Base-by-base conservation (phyloP, 2,888 invertebrate species). In the Agrochola lota region DNA sequence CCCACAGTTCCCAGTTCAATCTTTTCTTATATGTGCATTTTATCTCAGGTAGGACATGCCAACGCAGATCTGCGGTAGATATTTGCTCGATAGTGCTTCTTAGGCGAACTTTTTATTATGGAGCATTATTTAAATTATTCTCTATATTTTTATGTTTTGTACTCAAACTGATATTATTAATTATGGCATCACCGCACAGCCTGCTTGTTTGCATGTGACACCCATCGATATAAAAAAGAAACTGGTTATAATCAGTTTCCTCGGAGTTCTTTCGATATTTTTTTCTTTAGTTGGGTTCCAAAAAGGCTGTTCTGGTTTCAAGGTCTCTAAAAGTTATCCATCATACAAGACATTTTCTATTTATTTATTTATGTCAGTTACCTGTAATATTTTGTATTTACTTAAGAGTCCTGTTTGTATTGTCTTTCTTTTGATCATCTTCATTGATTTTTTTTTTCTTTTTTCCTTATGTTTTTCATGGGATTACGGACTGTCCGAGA, bases 141-240 rank as follows among this genome's bases (percentile, higher is more conserved):
- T 30, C 23, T 43, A 26, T 20, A 55, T 71, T 62, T 52, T 43
- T 17, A 17, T 77, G 20, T 30, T 49, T 52, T n/a, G 9, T 49
- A 26, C 11, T 9, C 20, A 78, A 79, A 78, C 71, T 67, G 60
- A 60, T 76, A 52, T 52, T 71, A 26, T n/a, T n/a, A n/a, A 46
- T 49, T 43, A 35, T 78, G 52, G 43, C 63, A 71, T 35, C 49
- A 52, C n/a, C 30, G n/a, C 8, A n/a, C 26, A 73, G 66, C 66
- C 67, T 40, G 60, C 55, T 62, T 73, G 55, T 62, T 55, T 79
- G 35, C 49, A 49, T 49, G 49, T 55, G 73, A 55, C 23, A 63
- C 5, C 23, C 35, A 46, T 20, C 6, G 1, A 17, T 20, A 15
- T 30, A 35, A 26, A 72, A 77, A 67, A 46, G 0, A 43, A 62